Evolutionary conservation across 1,140 invertebrate genomes (phyloP), one percentile per base, ranked within the genome.

Genomic region (Saxidomus purpurata): DNA sequence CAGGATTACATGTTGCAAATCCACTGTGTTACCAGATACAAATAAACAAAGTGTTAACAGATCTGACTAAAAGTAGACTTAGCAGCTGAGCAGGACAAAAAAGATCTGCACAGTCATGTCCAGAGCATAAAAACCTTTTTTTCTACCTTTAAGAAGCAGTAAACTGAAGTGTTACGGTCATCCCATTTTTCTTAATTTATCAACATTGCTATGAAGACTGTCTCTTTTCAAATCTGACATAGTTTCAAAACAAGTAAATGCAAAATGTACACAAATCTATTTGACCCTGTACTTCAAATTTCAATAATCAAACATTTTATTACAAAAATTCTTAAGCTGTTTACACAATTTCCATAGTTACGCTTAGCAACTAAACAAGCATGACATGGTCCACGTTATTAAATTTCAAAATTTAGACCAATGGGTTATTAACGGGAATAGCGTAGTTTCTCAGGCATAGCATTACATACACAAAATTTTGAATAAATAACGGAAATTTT

Each of bases 261-360:
- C 71, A 49, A 40, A 25, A 47, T 49, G 25, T 49, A 79, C 76
- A 79, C 47, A 55, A 11, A 2, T 38, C 6, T 79, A 79, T 79
- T 79, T 79, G 28, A 79, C 47, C 76, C 36, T 52, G 22, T 79
- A 52, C 43, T 79, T 55, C 25, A 79, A 79, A 79, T 52, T 28
- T 52, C 76, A 52, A 36, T 55, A 79, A 34, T 55, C 76, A 79
- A 79, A 79, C 76, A 79, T 79, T 79, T 79, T 34, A 79, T 55
- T 79, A 55, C 76, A 19, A 22, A 77, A 79, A 79, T 79, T 79
- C 76, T 79, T 79, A 79, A 79, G 47, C 43, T 79, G 76, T 79
- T 79, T 79, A 79, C 76, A 79, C 17, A 34, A 22, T 79, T 25
- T 31, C 76, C 28, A 79, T 55, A 31, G 76, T 25, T 31, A 79